phyloP scores from a whole-genome alignment of 2,888 invertebrate genomes.

The Leptinotarsa rubiginosa region DNA sequence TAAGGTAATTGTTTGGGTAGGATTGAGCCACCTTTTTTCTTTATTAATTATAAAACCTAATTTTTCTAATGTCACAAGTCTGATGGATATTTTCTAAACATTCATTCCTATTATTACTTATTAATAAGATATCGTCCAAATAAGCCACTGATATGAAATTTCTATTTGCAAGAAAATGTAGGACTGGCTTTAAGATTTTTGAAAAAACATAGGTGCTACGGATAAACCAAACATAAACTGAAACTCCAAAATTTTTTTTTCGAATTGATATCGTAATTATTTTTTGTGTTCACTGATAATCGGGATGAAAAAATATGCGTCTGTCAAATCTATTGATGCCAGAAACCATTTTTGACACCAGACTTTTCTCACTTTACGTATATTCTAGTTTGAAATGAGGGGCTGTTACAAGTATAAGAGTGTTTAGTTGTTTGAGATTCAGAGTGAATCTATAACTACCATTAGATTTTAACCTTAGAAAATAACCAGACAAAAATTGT shows the following conservation, averaged over 20 bases:
- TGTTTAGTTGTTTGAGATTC: not conserved
- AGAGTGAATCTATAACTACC: not conserved
- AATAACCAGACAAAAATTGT: not conserved
- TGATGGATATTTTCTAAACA: not conserved
- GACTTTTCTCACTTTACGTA: not conserved
- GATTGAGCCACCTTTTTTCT: slow-evolving; percentile 8
- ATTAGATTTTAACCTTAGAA: not conserved
- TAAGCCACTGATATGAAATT: not conserved
- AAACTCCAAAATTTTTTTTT: not conserved
- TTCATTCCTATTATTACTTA: not conserved
- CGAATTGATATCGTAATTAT: slow-evolving; percentile 8
- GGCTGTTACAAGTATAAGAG: not conserved
- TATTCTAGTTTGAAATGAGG: slow-evolving; percentile 4
- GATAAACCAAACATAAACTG: slow-evolving; percentile 2
- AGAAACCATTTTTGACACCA: not conserved
- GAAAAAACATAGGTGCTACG: not conserved
- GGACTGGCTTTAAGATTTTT: not conserved
- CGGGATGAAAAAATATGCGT: not conserved
- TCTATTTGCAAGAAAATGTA: not conserved
- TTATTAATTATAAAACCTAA: not conserved
- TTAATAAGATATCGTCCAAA: not conserved
- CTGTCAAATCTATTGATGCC: not conserved
- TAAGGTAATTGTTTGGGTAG: slow-evolving; percentile 4
- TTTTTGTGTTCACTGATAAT: not conserved
- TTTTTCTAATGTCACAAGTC: not conserved